Base-by-base conservation (phyloP, 2,888 invertebrate genomes). In the Drosophila heteroneura region DNA sequence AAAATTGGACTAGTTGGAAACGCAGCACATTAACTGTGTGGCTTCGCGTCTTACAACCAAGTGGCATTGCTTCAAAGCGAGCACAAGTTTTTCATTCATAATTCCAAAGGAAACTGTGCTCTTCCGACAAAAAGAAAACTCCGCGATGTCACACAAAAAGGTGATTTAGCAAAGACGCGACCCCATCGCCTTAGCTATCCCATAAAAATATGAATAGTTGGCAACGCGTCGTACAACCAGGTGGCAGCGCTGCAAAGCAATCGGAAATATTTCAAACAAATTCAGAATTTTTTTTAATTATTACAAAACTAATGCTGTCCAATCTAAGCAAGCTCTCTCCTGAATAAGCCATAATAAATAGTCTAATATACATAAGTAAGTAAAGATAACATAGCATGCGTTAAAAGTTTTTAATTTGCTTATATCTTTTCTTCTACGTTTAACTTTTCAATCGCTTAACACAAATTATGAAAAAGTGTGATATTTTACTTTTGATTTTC, bases 401-500 rank as follows among this genome's bases (percentile, higher is more conserved):
- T 33, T 33, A 19, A 39, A 2, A n/a, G 30, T 30, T 32, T 16
- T 41, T 22, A 22, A n/a, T n/a, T 9, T 32, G 3, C 7, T 41
- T 5, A 39, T 28, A 57, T 57, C 1, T 12, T 4, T 16, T 22
- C 4, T 7, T 2, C 32, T 28, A 39, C 41, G 22, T n/a, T 35
- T 51, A 4, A 22, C 5, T 14, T 22, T 5, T 30, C 33, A 26
- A 4, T 19, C 2, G 1, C n/a, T 28, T 32, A 32, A 5, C 39
- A 14, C 5, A 19, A 7, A 22, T 16, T 33, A 54, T 44, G 33
- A 44, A 63, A 9, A 47, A 61, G 1, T 12, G 62, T 0, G 68
- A 69, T n/a, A 9, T 69, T 3, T 7, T 49, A 3, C 53, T 65
- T 10, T 51, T 76, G 0, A n/a, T 85, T 7, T n/a, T 74, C 9